Evolutionary conservation across 2,888 invertebrate genomes (phyloP).

Genomic region (Dysmachus trigonus): DNA sequence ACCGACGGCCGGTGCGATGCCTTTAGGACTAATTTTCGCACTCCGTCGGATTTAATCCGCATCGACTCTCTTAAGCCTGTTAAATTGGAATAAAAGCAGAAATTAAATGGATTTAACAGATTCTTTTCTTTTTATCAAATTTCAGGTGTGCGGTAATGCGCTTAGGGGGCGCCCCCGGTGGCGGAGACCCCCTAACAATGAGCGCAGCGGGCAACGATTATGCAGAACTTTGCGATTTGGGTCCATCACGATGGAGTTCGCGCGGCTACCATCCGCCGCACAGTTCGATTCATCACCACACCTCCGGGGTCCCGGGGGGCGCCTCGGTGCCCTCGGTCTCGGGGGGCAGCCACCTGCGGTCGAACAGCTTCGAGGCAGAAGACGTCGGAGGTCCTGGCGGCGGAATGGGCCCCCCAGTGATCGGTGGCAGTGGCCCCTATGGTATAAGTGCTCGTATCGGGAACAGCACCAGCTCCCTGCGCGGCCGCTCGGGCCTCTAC

Average conservation of each 20-base stretch:
- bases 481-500: constrained; percentile 76
- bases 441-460: constrained; percentile 59
- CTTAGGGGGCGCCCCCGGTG: constrained; percentile 55
- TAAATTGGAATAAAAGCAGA: not conserved
- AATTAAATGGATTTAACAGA: not conserved
- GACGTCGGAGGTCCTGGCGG: constrained; percentile 58
- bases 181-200: constrained; percentile 63
- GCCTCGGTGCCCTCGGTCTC: constrained; percentile 49
- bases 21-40: not conserved
- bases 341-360: constrained; percentile 53
- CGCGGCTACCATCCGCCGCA: constrained; percentile 62
- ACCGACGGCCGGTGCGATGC: not conserved
- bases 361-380: constrained; percentile 65
- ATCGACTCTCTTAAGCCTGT: not conserved
- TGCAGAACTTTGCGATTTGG: constrained; percentile 66
- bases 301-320: constrained; percentile 53
- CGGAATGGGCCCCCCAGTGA: constrained; percentile 57
- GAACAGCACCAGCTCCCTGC: constrained; percentile 64
- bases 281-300: constrained; percentile 56
- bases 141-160: constrained; percentile 54
- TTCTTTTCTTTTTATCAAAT: not conserved
- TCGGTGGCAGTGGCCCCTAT: constrained; percentile 57
- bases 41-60: not conserved
- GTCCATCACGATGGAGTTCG: constrained; percentile 65
- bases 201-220: constrained; percentile 66